Conservation (phyloP, 2,113 vertebrate genomes). For the Probosciger aterrimus region DNA sequence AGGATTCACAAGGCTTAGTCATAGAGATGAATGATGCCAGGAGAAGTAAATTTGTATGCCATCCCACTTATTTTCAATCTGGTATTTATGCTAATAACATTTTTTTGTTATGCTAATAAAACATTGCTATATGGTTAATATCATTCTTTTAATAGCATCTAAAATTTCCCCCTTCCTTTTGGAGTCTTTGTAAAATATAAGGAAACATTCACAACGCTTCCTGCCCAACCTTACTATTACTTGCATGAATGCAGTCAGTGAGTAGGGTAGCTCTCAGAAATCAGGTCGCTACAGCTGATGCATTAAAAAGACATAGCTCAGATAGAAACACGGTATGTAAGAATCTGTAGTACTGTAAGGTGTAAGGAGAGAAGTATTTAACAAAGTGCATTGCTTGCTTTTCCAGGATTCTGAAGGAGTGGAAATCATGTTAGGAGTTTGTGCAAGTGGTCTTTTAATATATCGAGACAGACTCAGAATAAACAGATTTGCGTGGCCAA, state of each 20-base stretch:
- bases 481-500: conserved; percentile 97
- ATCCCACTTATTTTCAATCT: neutral
- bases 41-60: neutral
- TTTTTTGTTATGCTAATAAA: neutral
- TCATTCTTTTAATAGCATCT: neutral
- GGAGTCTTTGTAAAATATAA: neutral
- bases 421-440: conserved; percentile 97
- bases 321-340: neutral
- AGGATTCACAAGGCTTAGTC: neutral
- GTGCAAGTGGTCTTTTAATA: conserved; percentile 93
- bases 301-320: neutral
- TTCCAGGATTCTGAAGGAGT: conserved; percentile 95
- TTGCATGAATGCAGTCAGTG: neutral
- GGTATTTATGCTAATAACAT: neutral
- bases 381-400: neutral
- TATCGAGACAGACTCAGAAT: conserved; percentile 94
- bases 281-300: conserved; percentile 24
- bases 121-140: neutral
- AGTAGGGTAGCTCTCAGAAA: neutral
- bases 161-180: neutral
- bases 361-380: neutral
- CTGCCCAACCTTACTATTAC: conserved; percentile 4
- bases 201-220: neutral
- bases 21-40: neutral
- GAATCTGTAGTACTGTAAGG: neutral